phyloP scores from a whole-genome alignment of 1,140 invertebrate genomes.

The Eriosoma lanigerum region DNA sequence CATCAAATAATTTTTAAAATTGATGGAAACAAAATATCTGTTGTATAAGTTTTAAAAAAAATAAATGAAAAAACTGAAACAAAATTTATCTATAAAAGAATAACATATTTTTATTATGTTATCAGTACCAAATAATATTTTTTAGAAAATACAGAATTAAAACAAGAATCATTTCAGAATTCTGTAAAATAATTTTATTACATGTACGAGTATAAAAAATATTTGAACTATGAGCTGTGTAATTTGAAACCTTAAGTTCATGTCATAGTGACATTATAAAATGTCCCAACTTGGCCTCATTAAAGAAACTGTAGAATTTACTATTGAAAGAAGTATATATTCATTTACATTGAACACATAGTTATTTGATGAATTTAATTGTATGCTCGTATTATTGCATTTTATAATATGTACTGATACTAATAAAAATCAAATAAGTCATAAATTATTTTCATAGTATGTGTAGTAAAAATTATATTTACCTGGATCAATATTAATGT shows the following conservation, averaged over 20 bases:
- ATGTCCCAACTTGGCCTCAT: neutral
- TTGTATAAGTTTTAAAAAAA: neutral
- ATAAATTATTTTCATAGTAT: neutral
- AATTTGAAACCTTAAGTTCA: neutral
- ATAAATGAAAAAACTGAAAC: neutral
- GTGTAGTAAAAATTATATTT: neutral
- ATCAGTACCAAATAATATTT: neutral
- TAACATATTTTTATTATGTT: neutral
- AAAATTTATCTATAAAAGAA: neutral
- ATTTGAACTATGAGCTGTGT: neutral
- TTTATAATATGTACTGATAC: neutral
- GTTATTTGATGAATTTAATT: neutral
- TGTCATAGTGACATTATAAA: neutral
- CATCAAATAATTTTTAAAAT: neutral
- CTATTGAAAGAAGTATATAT: no score
- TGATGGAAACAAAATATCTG: neutral
- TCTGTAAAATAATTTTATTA: slow-evolving; percentile 15
- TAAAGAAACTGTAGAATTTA: no score
- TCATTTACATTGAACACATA: no score
- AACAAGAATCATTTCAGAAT: slow-evolving; percentile 9
- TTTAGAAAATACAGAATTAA: slow-evolving; percentile 23
- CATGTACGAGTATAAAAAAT: no score
- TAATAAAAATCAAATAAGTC: neutral
- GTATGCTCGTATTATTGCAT: neutral
- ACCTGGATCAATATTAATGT: neutral